These are phyloP conservation scores for Dyspetes luteomarginatus DNA, from an alignment of 2,888 invertebrate species.

Conservation along the genomic window DNA sequence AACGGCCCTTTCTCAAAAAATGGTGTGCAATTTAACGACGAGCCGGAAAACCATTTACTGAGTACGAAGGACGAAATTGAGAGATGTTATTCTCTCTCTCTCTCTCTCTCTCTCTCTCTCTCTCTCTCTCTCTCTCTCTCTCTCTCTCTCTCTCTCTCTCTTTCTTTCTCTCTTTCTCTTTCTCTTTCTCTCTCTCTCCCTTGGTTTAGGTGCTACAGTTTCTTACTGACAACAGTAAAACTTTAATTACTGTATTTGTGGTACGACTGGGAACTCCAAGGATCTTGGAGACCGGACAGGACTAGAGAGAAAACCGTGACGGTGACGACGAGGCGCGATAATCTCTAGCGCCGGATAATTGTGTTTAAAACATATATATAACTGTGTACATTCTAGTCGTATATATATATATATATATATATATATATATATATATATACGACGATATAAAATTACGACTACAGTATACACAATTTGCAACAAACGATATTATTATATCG, in stretches of 20 bases:
- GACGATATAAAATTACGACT: neutral
- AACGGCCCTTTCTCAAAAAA: neutral
- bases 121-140: no score
- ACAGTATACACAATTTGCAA: neutral
- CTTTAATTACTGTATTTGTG: slow-evolving; percentile 45
- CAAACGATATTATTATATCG: slow-evolving; percentile 23
- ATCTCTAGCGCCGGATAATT: slow-evolving; percentile 63
- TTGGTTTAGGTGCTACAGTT: neutral
- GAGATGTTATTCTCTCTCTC: slow-evolving; percentile 17
- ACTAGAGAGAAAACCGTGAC: slow-evolving; percentile 22
- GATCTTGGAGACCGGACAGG: slow-evolving; percentile 15
- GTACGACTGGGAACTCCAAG: slow-evolving; percentile 18
- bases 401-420: slow-evolving; percentile 6
- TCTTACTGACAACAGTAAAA: neutral
- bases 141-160: no score
- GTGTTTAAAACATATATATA: slow-evolving; percentile 1
- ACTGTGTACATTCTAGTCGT: no score
- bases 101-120: no score
- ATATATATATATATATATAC: neutral
- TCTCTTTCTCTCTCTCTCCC: neutral
- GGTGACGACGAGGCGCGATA: slow-evolving; percentile 33
- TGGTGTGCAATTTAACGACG: slow-evolving; percentile 24
- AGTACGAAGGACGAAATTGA: slow-evolving; percentile 12
- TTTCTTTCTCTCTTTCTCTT: no score
- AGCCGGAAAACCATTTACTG: neutral